Evolutionary conservation across 2,113 vertebrate genomes (phyloP).

Genomic region (Chionomys nivalis): DNA sequence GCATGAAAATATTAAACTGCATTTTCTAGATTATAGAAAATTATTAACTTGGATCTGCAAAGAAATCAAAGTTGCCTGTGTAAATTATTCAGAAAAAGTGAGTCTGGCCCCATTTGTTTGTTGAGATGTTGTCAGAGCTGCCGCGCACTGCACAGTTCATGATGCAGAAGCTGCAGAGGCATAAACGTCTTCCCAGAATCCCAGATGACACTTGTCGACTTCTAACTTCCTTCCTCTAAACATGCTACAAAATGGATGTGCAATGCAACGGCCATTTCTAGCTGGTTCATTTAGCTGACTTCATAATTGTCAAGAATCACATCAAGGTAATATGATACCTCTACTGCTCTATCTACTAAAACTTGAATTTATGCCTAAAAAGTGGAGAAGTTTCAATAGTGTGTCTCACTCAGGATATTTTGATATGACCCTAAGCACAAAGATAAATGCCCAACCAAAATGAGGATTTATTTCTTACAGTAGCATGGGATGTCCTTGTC

Average conservation of each 20-base stretch:
- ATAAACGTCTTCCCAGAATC: neutral
- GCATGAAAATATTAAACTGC: conserved; percentile 18
- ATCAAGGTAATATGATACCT: conserved; percentile 27
- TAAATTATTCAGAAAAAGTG: conserved; percentile 26
- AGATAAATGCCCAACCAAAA: neutral
- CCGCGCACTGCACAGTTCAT: neutral
- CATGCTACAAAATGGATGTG: conserved; percentile 40
- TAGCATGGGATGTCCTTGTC: neutral
- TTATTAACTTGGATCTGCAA: neutral
- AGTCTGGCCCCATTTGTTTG: neutral
- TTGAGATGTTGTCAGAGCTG: neutral
- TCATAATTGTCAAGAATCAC: conserved; percentile 72
- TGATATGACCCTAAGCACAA: conserved; percentile 7
- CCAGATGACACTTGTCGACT: neutral
- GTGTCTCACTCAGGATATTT: conserved; percentile 62
- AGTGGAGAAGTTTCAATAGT: conserved; percentile 20
- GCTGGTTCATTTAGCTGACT: conserved; percentile 66
- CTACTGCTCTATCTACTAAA: conserved; percentile 61
- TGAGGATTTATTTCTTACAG: neutral
- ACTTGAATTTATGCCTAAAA: conserved; percentile 36
- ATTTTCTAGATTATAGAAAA: neutral
- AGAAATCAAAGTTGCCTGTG: neutral
- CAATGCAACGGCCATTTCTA: conserved; percentile 65
- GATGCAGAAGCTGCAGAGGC: neutral
- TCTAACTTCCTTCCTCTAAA: conserved; percentile 2